Conservation (phyloP, 1,140 invertebrate species). For the Drosophila auraria region DNA sequence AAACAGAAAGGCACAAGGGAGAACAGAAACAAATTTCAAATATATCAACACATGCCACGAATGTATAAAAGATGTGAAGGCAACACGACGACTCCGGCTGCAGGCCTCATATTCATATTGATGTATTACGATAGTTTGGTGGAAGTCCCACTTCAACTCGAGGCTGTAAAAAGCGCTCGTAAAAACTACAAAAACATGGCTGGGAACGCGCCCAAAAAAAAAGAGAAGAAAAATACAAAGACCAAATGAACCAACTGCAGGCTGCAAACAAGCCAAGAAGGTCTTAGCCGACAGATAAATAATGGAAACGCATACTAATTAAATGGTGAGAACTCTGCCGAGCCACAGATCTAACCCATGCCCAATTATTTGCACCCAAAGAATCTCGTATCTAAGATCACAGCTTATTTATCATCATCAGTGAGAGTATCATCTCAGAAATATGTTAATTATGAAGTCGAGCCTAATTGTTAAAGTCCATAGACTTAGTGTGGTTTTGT, state of each 20-base stretch:
- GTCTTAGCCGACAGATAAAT: constrained; percentile 63
- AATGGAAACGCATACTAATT: constrained; percentile 74
- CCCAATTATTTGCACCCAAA: constrained; percentile 60
- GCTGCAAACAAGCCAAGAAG: constrained; percentile 40
- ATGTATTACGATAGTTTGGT: constrained; percentile 76
- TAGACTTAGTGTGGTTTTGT: constrained; percentile 33
- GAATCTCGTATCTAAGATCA: constrained; percentile 28
- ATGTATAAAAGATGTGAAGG: constrained; percentile 33
- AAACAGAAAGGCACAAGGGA: constrained; percentile 60
- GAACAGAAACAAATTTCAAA: constrained; percentile 62
- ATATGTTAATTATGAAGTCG: constrained; percentile 42
- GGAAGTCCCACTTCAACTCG: constrained; percentile 43
- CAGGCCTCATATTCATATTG: constrained; percentile 74
- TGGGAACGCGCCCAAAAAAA: constrained; percentile 42
- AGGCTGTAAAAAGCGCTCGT: constrained; percentile 62
- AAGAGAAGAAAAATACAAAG: constrained; percentile 20
- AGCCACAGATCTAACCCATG: constrained; percentile 17
- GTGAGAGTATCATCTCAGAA: constrained; percentile 35
- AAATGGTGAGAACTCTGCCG: constrained; percentile 67
- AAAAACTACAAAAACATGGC: constrained; percentile 71
- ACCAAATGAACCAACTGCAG: constrained; percentile 35
- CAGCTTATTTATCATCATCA: constrained; percentile 48
- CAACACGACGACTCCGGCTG: constrained; percentile 25
- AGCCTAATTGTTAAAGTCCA: constrained; percentile 67
- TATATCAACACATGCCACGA: constrained; percentile 78